Base-by-base conservation (phyloP, 2,113 vertebrate genomes). In the Trogon melanurus region DNA sequence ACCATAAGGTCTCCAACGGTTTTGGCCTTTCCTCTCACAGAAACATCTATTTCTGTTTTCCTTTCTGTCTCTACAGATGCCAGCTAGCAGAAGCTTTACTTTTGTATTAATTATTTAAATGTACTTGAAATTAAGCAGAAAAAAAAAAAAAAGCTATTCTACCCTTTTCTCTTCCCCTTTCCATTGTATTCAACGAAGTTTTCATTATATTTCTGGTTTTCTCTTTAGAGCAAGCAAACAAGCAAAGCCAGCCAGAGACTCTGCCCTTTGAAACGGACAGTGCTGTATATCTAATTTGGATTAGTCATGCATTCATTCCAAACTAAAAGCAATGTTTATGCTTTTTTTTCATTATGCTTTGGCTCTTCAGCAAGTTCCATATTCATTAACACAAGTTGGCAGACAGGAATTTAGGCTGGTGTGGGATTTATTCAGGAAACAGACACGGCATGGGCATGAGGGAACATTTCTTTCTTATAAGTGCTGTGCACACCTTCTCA, bases 401-500 rank as follows among this genome's bases (percentile, higher is more conserved):
- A 97, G 66, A 88, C 91, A 91, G 13, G 48, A 95, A 84, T 83
- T 97, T 79, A 90, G 80, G 60, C 58, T 91, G 72, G 41, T 80
- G 72, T 67, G 57, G 90, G 79, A 94, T 89, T 96, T 89, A 73
- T 92, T 96, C 95, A 93, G 88, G 45, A 91, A 96, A 90, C 79
- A 93, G 73, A 51, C 32, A 2, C 60, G 26, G 25, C 26, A 84
- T 45, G 82, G 86, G 85, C 95, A 96, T 75, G 30, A 97, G 94
- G 96, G 93, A 96, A 89, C 82, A 90, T 91, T 95, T 95, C 69
- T 96, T 86, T 91, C 89, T 94, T 93, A 5, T 78, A 96, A 97
- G 85, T 93, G 86, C 64, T 87, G 79, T 50, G 79, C 95, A 96
- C 82, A 97, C 96, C 96, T 97, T 97, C 96, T 97, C 93, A 85